Evolutionary conservation across 2,797 vertebrate genomes (phyloP), one percentile per base, ranked within the genome.

Genomic region (Ctenochaetus hawaiiensis): DNA sequence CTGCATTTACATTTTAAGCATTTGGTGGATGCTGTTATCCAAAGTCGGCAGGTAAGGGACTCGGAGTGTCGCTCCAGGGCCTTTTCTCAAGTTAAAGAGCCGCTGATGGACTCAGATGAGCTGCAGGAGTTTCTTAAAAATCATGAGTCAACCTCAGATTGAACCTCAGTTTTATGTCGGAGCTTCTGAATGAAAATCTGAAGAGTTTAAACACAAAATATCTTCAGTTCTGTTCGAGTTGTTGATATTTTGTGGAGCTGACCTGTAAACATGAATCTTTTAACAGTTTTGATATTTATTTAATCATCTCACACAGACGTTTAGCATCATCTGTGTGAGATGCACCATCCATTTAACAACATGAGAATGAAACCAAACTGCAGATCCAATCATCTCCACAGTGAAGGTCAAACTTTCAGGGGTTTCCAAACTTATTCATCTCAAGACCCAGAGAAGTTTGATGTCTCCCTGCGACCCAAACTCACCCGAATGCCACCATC

Each of bases 1-100:
- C n/a, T 9, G 30, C 54, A 66, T 82, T 74, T 69, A 48, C 51
- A 69, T 71, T 73, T 81, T 23, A 66, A 72, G 72, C 66, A 22
- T 62, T 71, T 62, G 62, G 75, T 67, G 75, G 44, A 34, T 0
- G 44, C 34, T 17, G 66, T 41, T 61, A 39, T 65, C 60, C 22
- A 48, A 34, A 39, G 20, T 1, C 20, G 48, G 34, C 61, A 74
- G 80, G 71, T 73, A 10, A 10, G 8, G 30, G 52, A 22, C 57
- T 52, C 51, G 52, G 26, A 34, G 58, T 52, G 66, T n/a, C n/a
- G 56, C 75, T 57, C 7, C 30, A 5, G 51, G 67, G 44, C 8
- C 26, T 18, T 26, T 49, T 4, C 14, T 17, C 37, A 23, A 53
- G 62, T 37, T 20, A 47, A 53, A 58, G 48, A 75, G 39, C 68